Evolutionary conservation across 2,797 vertebrate genomes (phyloP), one percentile per base, ranked within the genome.

Genomic region (Schizothorax lantsangensis): DNA sequence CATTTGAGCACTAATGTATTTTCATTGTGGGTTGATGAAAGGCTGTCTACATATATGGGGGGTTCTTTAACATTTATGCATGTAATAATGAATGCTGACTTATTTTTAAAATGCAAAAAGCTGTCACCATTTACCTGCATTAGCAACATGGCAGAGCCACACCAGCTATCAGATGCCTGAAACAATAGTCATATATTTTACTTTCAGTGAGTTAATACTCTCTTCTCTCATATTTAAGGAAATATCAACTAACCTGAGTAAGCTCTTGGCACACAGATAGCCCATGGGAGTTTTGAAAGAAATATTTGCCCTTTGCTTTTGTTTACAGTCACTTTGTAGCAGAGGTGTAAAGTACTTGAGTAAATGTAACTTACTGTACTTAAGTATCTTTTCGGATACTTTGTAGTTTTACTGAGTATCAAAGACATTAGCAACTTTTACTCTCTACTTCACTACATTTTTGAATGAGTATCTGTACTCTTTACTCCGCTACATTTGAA

Each of bases 161-260:
- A 81, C 23, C 33, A 68, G 71, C 38, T 23, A 49, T 49, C 57
- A 40, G 73, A 40, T 43, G 43, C 23, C 79, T 77, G 57, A 23
- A 43, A 54, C 12, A 71, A 40, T 62, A 64, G 17, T 49, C 33
- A 45, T 75, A 49, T 0, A 45, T 43, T 10, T 43, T 43, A 43
- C 43, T 43, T 75, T 78, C 52, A 23, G 11, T 62, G 82, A 83
- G 17, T 86, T 81, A 52, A 88, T 88, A 43, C 45, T 89, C 47
- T 81, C 81, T 40, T 43, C 49, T 81, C 38, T 36, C 45, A 54
- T 83, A 78, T 43, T 47, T 30, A 71, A 54, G 73, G 59, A 72
- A 84, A 84, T 78, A 62, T 73, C 38, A 21, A 17, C 64, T 26
- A 59, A 72, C 45, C 30, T 43, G 33, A 9, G 62, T n/a, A 54